Conservation (phyloP, 1,140 invertebrate species). For the Uloborus diversus region DNA sequence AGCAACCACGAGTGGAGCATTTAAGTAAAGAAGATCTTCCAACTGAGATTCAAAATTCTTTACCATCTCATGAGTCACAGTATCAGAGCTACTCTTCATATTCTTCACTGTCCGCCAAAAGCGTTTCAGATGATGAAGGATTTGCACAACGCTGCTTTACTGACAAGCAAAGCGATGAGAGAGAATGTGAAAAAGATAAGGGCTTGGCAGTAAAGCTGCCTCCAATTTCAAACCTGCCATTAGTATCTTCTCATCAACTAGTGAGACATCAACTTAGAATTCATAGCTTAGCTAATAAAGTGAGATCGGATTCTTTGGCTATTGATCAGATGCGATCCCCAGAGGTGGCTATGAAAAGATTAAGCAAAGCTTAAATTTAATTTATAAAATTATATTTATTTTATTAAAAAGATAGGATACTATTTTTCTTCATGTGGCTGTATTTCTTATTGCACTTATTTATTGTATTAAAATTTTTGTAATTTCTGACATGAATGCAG, state of each 20-base stretch:
- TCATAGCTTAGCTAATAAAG: not conserved
- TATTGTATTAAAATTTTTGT: not conserved
- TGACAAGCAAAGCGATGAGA: too few relatives aligned
- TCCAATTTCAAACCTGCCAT: not conserved
- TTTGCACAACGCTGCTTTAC: constrained; percentile 14
- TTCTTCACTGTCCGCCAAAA: constrained; percentile 44
- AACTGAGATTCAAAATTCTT: constrained; percentile 35
- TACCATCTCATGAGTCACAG: constrained; percentile 35
- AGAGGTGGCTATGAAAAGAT: not conserved
- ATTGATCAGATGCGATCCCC: constrained; percentile 23
- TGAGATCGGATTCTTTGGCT: not conserved
- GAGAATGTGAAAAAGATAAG: not conserved
- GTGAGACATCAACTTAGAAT: constrained; percentile 33
- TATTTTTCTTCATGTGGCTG: not conserved
- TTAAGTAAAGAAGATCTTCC: constrained; percentile 43
- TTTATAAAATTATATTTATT: not conserved
- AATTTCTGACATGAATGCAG: not conserved
- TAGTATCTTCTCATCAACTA: not conserved
- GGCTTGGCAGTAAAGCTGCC: constrained; percentile 13
- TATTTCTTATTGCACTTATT: not conserved
- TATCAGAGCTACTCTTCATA: constrained; percentile 49
- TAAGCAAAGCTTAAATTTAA: not conserved
- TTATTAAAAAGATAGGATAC: not conserved
- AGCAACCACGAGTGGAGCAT: constrained; percentile 28
- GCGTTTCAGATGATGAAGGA: constrained; percentile 37